A percentile compares a stretch with the other conserved stretches of the same genome.
phyloP scores from a whole-genome alignment of 1,140 invertebrate species.

The Drosophila melanica region DNA sequence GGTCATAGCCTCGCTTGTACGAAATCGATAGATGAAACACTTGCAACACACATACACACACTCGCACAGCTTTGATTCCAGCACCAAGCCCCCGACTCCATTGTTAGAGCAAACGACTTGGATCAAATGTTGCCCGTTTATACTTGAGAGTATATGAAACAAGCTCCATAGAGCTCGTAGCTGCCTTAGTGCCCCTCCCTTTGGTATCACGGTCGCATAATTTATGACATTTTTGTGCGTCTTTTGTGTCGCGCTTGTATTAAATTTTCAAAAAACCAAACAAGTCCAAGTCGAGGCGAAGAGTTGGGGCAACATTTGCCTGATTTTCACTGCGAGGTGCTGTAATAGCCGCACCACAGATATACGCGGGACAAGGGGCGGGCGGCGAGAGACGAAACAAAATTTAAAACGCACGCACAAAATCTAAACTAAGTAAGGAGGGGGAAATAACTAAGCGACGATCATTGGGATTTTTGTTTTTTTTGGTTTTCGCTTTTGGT shows the following conservation, averaged over 20 bases:
- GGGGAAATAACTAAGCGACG: conserved; percentile 59
- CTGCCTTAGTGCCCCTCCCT: conserved; percentile 57
- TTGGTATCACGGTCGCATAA: conserved; percentile 76
- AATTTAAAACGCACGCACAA: conserved; percentile 79
- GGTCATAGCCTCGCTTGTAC: conserved; percentile 22
- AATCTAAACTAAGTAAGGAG: conserved; percentile 54
- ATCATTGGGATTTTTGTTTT: conserved; percentile 65
- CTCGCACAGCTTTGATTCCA: neutral
- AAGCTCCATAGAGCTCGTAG: conserved; percentile 56
- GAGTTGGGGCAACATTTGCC: conserved; percentile 61
- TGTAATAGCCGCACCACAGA: conserved; percentile 48
- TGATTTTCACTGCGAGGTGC: conserved; percentile 64
- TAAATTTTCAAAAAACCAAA: conserved; percentile 65
- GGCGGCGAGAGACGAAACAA: conserved; percentile 64
- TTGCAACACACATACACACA: conserved; percentile 8
- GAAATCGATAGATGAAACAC: conserved; percentile 32
- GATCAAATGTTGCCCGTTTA: conserved; percentile 60
- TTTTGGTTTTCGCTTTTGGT: conserved; percentile 51
- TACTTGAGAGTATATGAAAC: conserved; percentile 35
- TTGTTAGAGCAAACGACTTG: conserved; percentile 32
- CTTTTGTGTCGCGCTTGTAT: conserved; percentile 82
- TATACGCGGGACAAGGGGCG: conserved; percentile 32
- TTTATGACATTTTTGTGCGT: conserved; percentile 83
- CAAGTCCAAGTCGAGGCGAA: conserved; percentile 49
- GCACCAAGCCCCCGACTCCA: conserved; percentile 4